A percentile compares a stretch with the other conserved stretches of the same genome.
These are phyloP conservation scores for Drosophila littoralis DNA, from an alignment of 1,140 invertebrate genomes.

Conservation along the genomic window DNA sequence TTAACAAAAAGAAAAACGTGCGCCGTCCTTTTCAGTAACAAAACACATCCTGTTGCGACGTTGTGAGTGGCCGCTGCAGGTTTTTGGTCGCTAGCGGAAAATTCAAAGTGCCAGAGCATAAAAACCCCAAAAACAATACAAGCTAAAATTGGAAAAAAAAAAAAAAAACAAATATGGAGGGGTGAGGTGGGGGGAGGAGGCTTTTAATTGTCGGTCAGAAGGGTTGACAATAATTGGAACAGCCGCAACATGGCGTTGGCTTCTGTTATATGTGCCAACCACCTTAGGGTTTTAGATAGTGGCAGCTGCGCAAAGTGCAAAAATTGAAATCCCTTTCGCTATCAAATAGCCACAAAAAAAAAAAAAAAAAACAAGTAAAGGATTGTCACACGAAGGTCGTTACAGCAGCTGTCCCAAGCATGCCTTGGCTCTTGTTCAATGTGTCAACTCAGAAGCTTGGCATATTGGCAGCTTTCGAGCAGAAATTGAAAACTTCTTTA, in stretches of 20 bases:
- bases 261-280: slow-evolving; percentile 34
- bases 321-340: slow-evolving; percentile 4
- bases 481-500: too few species aligned
- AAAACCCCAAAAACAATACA: slow-evolving; percentile 1
- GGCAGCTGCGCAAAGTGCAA: slow-evolving; percentile 4
- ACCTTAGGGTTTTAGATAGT: slow-evolving; percentile 20
- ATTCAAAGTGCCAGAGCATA: slow-evolving; percentile 2
- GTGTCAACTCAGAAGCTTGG: too few species aligned
- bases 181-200: background rate
- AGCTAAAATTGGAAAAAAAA: background rate
- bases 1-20: slow-evolving; percentile 26
- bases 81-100: slow-evolving; percentile 23
- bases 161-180: slow-evolving; percentile 7
- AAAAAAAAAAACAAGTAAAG: too few species aligned
- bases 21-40: slow-evolving; percentile 58
- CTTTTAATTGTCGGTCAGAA: slow-evolving; percentile 44
- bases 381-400: too few species aligned
- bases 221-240: slow-evolving; percentile 67
- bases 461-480: too few species aligned
- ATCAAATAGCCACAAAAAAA: background rate
- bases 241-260: slow-evolving; percentile 37
- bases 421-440: background rate
- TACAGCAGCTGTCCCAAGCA: background rate
- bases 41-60: slow-evolving; percentile 47
- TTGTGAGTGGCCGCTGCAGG: background rate